Evolutionary conservation across 1,140 invertebrate species (phyloP), one percentile per base, ranked within the genome.

Genomic region (Nephila pilipes): DNA sequence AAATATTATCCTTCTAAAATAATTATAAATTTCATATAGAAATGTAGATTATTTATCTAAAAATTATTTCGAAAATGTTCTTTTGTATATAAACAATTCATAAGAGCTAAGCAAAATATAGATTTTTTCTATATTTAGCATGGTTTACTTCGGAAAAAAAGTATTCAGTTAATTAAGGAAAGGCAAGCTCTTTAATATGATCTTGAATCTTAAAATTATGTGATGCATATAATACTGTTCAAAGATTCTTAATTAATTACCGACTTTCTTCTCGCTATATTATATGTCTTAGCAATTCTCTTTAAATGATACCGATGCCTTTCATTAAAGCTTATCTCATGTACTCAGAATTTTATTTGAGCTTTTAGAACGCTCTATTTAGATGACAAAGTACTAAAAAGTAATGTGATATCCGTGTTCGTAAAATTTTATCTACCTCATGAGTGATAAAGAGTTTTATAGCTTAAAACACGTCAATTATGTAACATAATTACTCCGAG

Each of bases 381-480:
- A 65, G 63, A 65, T 65, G 63, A 65, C 63, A 65, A 65, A 65
- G 63, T 65, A 65, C 63, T 65, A 65, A 65, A 65, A 65, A 65
- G 63, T 65, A 65, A 65, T 65, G 63, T 65, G 63, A 65, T 65
- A 65, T 65, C 63, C 63, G 63, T 65, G 63, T 65, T 65, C 63
- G 63, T 65, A 65, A 65, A 65, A 65, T 65, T 65, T 65, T 65
- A 65, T 65, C 63, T 65, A 65, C 63, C 25, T 25, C 25, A 65
- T 65, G 63, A 65, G 63, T 65, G 63, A 65, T 65, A 65, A 65
- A 65, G 63, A 29, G 22, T 65, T 65, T 65, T 65, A 65, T 65
- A 65, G 63, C 63, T 65, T n/a, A 65, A 65, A 65, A 65, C 63
- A 65, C 14, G 63, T 65, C 63, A 65, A 65, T 65, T 65, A 65